These are phyloP conservation scores for Drosophila anomalata DNA, from an alignment of 2,888 invertebrate species.

Conservation along the genomic window DNA sequence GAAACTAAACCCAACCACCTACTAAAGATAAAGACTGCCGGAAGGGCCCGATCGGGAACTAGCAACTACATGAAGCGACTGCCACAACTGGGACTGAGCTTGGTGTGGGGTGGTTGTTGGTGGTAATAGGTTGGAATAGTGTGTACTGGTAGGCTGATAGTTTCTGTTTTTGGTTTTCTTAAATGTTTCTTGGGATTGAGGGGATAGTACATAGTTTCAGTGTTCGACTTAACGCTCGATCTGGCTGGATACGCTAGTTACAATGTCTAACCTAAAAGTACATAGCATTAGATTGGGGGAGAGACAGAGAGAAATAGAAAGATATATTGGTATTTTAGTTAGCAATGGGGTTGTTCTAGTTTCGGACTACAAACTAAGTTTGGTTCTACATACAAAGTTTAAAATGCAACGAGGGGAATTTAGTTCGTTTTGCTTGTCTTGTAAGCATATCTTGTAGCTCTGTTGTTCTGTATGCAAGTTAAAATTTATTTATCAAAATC, in stretches of 20 bases:
- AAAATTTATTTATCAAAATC: conserved; percentile 68
- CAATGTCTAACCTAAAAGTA: conserved; percentile 81
- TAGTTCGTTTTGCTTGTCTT: conserved; percentile 4
- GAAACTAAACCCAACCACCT: conserved; percentile 57
- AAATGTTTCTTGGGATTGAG: not conserved
- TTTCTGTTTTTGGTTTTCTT: conserved; percentile 23
- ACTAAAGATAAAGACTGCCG: conserved; percentile 68
- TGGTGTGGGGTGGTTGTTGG: conserved; percentile 44
- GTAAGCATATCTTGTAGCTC: not conserved
- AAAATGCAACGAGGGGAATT: conserved; percentile 55
- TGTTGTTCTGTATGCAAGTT: conserved; percentile 40
- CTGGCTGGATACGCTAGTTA: conserved; percentile 63
- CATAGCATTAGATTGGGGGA: conserved; percentile 57
- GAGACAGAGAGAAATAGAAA: conserved; percentile 74
- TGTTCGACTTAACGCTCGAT: conserved; percentile 22
- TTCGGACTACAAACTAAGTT: conserved; percentile 54
- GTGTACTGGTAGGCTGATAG: conserved; percentile 46
- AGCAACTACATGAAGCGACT: conserved; percentile 42
- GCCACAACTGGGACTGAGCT: conserved; percentile 31
- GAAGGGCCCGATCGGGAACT: conserved; percentile 31
- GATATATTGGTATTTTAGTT: conserved; percentile 66
- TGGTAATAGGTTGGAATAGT: conserved; percentile 41
- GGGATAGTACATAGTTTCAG: conserved; percentile 49
- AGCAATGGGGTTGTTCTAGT: conserved; percentile 58
- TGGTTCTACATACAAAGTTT: conserved; percentile 62